Percentiles rank a stretch among this genome's conserved stretches.
Evolutionary conservation across 2,113 vertebrate genomes (phyloP).

Genomic region (Mirounga angustirostris): DNA sequence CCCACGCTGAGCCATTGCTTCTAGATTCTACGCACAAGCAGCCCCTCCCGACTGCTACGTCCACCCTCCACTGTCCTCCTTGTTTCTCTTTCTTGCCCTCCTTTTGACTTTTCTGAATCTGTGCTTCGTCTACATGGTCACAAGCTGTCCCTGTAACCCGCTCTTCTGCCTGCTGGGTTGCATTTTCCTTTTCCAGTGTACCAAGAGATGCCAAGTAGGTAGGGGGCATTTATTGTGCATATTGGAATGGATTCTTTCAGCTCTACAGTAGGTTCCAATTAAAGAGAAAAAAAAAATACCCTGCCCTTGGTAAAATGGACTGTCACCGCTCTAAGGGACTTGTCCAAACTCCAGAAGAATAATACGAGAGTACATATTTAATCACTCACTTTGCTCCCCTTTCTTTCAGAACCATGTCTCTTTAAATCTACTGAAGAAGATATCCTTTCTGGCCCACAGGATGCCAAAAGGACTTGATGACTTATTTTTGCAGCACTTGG

Average conservation of each 20-base stretch:
- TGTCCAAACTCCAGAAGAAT: conserved; percentile 17
- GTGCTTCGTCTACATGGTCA: background rate
- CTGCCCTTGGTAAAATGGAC: conserved; percentile 32
- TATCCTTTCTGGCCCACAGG: conserved; percentile 87
- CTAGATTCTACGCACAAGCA: background rate
- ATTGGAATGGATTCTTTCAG: conserved; percentile 50
- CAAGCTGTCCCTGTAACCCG: background rate
- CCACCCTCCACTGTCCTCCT: background rate
- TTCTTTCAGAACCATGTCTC: conserved; percentile 83
- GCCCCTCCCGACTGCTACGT: background rate
- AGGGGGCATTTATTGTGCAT: background rate
- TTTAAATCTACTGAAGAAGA: conserved; percentile 87
- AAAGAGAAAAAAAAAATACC: conserved; percentile 31
- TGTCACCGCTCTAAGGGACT: conserved; percentile 43
- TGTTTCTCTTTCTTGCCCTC: background rate
- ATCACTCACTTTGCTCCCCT: conserved; percentile 31
- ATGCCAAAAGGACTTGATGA: conserved; percentile 90
- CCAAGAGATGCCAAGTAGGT: background rate
- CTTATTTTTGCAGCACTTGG: conserved; percentile 90
- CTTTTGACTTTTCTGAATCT: background rate
- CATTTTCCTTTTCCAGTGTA: background rate
- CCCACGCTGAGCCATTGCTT: background rate
- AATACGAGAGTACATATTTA: conserved; percentile 2
- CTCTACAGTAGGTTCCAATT: conserved; percentile 22
- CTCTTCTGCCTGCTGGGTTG: background rate